Base-by-base conservation (phyloP, 2,888 invertebrate species). In the Tigriopus californicus region DNA sequence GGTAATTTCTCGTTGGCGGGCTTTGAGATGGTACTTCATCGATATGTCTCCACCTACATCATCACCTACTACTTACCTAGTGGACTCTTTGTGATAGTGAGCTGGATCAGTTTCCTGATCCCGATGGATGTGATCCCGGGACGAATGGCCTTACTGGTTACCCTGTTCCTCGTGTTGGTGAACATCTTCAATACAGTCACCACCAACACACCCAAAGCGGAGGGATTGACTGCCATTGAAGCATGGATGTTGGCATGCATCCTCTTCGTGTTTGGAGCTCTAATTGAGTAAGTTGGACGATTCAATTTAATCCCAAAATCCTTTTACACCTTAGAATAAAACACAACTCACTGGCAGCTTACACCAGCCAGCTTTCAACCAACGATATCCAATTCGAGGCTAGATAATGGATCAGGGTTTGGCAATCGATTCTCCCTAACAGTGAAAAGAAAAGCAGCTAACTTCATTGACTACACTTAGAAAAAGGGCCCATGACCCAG, bases 161-260 rank as follows among this genome's bases (percentile, higher is more conserved):
- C 49, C n/a, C 52, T 59, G 13, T 59, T 59, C 52, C 52, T 59
- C 15, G 59, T 59, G 3, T 41, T 59, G 15, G 59, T 59, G 22
- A 59, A 59, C 48, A 59, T 59, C 20, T 59, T 59, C 52, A 59
- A 59, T 44, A 59, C 59, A 13, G 59, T 59, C n/a, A 59, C 59
- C n/a, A 59, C 59, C 12, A 59, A 59, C 42, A 59, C 59, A 15
- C 59, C 59, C 52, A 59, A 59, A 42, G 59, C 59, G 1, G 59
- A 59, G 42, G 59, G 59, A 11, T 40, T 59, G 13, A 59, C 59
- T 11, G 59, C 59, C 41, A 59, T 59, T 20, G 59, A 59, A 41
- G 59, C 59, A 41, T 59, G 59, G 59, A 59, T 59, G 59, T 24
- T 59, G 18, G 59, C 59, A 15, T 59, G 59, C 33, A 59, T 59